Conservation (phyloP, 2,113 vertebrate species). For the Grantiella picta region DNA sequence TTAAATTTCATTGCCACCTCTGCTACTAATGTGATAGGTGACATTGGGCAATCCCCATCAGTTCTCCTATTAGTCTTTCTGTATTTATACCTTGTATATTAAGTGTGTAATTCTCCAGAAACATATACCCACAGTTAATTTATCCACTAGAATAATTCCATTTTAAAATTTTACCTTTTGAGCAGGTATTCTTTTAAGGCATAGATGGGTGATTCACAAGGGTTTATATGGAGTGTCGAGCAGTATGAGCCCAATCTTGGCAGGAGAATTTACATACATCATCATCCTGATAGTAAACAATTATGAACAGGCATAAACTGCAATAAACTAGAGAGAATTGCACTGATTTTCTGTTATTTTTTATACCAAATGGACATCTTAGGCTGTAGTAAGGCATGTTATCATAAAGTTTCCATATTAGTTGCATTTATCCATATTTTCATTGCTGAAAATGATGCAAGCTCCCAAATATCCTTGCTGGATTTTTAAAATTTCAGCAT, state of each 20-base stretch:
- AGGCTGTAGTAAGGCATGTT: not conserved
- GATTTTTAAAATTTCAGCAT: not conserved
- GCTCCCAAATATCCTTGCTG: not conserved
- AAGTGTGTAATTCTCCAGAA: not conserved
- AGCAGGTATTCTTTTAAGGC: not conserved
- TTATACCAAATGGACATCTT: not conserved
- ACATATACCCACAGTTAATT: fast-evolving
- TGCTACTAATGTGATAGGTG: not conserved
- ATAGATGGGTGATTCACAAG: not conserved
- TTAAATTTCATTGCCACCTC: not conserved
- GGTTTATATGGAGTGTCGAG: not conserved
- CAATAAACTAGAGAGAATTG: not conserved
- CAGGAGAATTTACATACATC: not conserved
- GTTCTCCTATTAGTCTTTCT: not conserved
- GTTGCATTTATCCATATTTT: not conserved
- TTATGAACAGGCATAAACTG: not conserved
- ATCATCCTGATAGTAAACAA: not conserved
- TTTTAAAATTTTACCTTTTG: not conserved
- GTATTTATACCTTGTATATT: not conserved
- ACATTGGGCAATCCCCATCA: not conserved
- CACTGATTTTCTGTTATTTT: not conserved
- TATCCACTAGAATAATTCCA: not conserved
- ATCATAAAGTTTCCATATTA: not conserved
- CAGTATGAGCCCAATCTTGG: not conserved
- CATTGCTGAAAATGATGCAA: not conserved